Evolutionary conservation across 1,140 invertebrate genomes (phyloP).

Genomic region (Ridgeia piscesae): DNA sequence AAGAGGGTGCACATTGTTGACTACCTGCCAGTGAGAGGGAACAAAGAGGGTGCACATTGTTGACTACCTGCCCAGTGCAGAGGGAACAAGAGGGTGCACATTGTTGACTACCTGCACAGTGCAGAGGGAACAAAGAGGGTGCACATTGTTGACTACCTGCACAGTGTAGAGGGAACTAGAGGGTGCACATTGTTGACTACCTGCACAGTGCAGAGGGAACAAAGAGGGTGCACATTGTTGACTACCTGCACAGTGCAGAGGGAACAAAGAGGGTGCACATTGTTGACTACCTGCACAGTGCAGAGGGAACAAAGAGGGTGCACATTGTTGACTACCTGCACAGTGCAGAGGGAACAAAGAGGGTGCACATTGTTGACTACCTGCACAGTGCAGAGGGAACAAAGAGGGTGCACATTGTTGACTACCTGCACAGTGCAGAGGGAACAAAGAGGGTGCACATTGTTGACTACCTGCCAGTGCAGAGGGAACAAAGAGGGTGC

Average conservation of each 20-base stretch:
- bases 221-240: neutral
- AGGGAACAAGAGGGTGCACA: no score
- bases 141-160: neutral
- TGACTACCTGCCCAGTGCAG: neutral
- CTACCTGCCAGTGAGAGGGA: no score
- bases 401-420: neutral
- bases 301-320: no score
- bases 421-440: neutral
- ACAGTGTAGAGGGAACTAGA: no score
- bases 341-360: no score
- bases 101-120: neutral
- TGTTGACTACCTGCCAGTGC: neutral
- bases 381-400: neutral
- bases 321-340: neutral
- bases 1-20: neutral
- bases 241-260: neutral
- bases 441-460: no score
- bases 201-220: neutral
- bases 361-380: neutral
- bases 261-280: no score
- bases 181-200: neutral
- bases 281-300: neutral
- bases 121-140: no score
- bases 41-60: neutral
- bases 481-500: no score